These are phyloP conservation scores for Malacoctenus gilli DNA, from an alignment of 2,797 vertebrate species.

Conservation along the genomic window DNA sequence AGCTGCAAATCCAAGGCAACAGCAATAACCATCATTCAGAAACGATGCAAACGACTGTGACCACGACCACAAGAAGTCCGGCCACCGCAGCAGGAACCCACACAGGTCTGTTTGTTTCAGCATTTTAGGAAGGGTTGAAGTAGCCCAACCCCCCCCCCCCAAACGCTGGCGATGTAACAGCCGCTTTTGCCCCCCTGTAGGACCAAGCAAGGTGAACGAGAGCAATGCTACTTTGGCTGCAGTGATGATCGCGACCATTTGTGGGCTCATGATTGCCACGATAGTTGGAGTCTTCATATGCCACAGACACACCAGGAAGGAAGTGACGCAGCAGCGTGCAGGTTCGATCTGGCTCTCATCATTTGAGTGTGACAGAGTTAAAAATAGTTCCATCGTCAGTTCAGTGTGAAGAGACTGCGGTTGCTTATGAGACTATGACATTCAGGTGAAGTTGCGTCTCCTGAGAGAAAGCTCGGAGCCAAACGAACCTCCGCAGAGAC, in stretches of 20 bases:
- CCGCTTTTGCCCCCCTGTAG: no score
- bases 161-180: no score
- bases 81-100: neutral
- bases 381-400: no score
- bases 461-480: no score
- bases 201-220: fast-evolving
- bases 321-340: neutral
- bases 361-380: no score
- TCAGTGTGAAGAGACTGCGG: no score
- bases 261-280: constrained; percentile 1
- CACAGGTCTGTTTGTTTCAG: constrained; percentile 26
- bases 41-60: neutral
- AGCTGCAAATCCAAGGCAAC: constrained; percentile 56
- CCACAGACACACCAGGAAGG: constrained; percentile 16
- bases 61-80: neutral
- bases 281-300: constrained; percentile 28
- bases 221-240: neutral
- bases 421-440: no score
- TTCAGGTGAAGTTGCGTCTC: no score
- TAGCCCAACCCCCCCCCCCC: no score
- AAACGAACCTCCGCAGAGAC: no score
- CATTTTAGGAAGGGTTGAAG: no score
- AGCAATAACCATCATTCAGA: no score
- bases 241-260: neutral
- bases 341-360: constrained; percentile 33